Evolutionary conservation across 2,888 invertebrate genomes (phyloP).

Genomic region (Drosophila setosimentum): DNA sequence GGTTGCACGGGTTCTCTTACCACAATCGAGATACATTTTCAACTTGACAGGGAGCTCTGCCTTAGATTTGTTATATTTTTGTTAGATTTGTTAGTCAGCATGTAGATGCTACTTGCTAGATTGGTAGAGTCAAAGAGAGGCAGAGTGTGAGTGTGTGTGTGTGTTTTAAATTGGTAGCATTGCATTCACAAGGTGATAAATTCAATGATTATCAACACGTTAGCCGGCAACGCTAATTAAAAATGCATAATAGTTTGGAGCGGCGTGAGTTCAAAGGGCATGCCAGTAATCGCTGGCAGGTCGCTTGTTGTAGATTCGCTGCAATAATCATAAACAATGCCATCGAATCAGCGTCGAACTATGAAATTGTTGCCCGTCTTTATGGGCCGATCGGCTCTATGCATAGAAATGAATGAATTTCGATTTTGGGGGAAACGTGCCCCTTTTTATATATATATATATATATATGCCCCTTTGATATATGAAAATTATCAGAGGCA

Average conservation of each 20-base stretch:
- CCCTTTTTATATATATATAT: constrained; percentile 63
- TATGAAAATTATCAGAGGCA: constrained; percentile 70
- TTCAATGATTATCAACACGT: constrained; percentile 77
- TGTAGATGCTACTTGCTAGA: constrained; percentile 32
- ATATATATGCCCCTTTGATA: constrained; percentile 70
- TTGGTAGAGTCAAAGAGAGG: constrained; percentile 40
- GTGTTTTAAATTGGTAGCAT: constrained; percentile 50
- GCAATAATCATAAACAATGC: constrained; percentile 77
- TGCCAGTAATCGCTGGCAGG: constrained; percentile 58
- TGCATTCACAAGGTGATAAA: constrained; percentile 77
- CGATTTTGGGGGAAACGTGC: constrained; percentile 52
- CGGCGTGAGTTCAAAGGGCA: constrained; percentile 60
- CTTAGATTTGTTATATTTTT: not conserved
- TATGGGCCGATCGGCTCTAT: constrained; percentile 57
- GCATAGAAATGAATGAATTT: constrained; percentile 75
- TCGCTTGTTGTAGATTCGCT: constrained; percentile 38
- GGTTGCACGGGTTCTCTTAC: constrained; percentile 17
- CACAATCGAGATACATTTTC: not conserved
- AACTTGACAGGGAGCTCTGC: constrained; percentile 6
- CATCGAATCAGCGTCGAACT: constrained; percentile 53
- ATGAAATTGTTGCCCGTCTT: constrained; percentile 76
- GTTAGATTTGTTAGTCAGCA: constrained; percentile 6
- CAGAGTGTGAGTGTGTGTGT: not conserved
- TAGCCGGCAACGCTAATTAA: constrained; percentile 64
- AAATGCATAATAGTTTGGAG: constrained; percentile 65